phyloP scores from a whole-genome alignment of 2,888 invertebrate genomes.

The Platycheirus rosarum region DNA sequence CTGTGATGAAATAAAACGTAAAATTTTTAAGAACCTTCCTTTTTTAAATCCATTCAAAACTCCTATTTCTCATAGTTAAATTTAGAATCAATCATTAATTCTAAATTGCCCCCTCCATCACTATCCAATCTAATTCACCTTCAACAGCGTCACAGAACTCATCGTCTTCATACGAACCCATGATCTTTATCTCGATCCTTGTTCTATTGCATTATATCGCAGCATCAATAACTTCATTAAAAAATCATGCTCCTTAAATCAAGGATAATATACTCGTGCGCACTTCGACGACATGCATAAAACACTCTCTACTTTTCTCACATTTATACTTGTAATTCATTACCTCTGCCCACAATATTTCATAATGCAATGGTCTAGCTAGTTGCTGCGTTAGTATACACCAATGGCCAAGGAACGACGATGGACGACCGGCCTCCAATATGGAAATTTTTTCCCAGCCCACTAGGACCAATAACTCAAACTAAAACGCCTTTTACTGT shows the following conservation, averaged over 20 bases:
- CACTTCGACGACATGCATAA: constrained; percentile 59
- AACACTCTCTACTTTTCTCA: constrained; percentile 69
- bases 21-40: too few relatives aligned
- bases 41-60: too few relatives aligned
- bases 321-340: constrained; percentile 69
- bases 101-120: constrained; percentile 57
- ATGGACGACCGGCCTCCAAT: constrained; percentile 31
- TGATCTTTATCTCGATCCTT: constrained; percentile 60
- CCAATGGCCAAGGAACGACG: neutral
- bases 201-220: constrained; percentile 39
- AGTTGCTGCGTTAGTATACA: constrained; percentile 9
- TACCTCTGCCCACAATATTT: constrained; percentile 71
- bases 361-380: constrained; percentile 66
- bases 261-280: constrained; percentile 60
- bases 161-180: constrained; percentile 13
- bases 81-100: constrained; percentile 45
- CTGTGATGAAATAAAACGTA: too few relatives aligned
- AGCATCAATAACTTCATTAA: constrained; percentile 66
- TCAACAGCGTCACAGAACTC: constrained; percentile 20
- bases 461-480: constrained; percentile 77
- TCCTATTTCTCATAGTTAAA: constrained; percentile 35
- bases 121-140: constrained; percentile 56
- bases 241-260: constrained; percentile 64
- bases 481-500: constrained; percentile 80
- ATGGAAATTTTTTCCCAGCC: constrained; percentile 73